Evolutionary conservation across 2,797 vertebrate species (phyloP).

Genomic region (Austrolebias charrua): DNA sequence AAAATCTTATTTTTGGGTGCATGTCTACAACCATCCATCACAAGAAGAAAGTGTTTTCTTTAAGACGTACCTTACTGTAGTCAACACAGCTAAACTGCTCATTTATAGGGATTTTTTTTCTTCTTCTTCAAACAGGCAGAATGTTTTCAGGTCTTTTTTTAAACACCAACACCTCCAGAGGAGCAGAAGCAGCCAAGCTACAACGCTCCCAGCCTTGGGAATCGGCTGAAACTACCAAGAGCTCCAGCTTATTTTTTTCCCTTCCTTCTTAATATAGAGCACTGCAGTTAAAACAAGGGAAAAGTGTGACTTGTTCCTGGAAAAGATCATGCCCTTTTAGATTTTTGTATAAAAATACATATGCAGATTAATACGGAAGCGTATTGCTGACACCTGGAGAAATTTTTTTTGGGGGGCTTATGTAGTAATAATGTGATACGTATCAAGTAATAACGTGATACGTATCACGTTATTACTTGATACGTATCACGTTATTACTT

Average conservation of each 20-base stretch:
- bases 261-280: slow-evolving; percentile 36
- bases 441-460: too few species aligned
- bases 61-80: slow-evolving; percentile 56
- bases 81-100: slow-evolving; percentile 60
- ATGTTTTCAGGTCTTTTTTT: slow-evolving; percentile 58
- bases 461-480: too few species aligned
- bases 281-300: slow-evolving; percentile 36
- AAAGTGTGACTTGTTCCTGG: slow-evolving; percentile 24
- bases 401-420: too few species aligned
- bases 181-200: slow-evolving; percentile 63
- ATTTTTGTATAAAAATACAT: not conserved
- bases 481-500: too few species aligned
- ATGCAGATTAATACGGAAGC: too few species aligned
- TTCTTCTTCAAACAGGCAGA: slow-evolving; percentile 59
- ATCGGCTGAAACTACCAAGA: slow-evolving; percentile 49
- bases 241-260: slow-evolving; percentile 17
- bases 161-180: slow-evolving; percentile 60
- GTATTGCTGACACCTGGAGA: too few species aligned
- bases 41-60: slow-evolving; percentile 65
- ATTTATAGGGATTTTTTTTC: slow-evolving; percentile 60
- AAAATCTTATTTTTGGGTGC: slow-evolving; percentile 38
- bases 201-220: slow-evolving; percentile 61
- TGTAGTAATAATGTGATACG: too few species aligned
- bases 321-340: slow-evolving; percentile 18
- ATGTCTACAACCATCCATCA: slow-evolving; percentile 61